These are phyloP conservation scores for Drosophila borealis DNA, from an alignment of 2,888 invertebrate genomes.

Conservation along the genomic window DNA sequence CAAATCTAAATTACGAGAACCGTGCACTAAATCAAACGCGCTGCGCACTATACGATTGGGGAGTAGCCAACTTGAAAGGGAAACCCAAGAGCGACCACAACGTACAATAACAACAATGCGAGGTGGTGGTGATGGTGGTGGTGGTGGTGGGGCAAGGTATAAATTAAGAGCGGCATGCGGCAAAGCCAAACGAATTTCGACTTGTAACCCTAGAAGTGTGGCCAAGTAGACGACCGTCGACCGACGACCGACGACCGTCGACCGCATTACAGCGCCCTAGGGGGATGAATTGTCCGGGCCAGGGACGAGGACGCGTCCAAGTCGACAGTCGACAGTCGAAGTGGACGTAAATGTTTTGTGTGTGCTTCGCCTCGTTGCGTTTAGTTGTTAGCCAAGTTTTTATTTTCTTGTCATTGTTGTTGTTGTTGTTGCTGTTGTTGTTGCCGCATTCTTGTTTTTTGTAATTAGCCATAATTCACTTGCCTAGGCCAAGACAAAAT, in stretches of 20 bases:
- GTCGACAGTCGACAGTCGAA: background rate
- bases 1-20: slow-evolving; percentile 75
- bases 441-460: slow-evolving; percentile 45
- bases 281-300: slow-evolving; percentile 66
- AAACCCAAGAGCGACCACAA: slow-evolving; percentile 69
- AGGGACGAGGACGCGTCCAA: slow-evolving; percentile 9
- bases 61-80: slow-evolving; percentile 57
- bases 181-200: slow-evolving; percentile 56
- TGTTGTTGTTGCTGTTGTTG: background rate
- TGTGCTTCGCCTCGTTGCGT: slow-evolving; percentile 44
- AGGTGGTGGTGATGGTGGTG: background rate
- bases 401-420: slow-evolving; percentile 8
- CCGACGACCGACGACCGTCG: slow-evolving; percentile 27
- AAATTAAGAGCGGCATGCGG: slow-evolving; percentile 67
- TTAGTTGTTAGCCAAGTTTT: slow-evolving; percentile 39
- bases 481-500: slow-evolving; percentile 74
- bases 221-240: slow-evolving; percentile 34
- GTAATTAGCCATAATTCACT: slow-evolving; percentile 81
- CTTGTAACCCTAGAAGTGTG: slow-evolving; percentile 66
- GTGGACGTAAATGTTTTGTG: slow-evolving; percentile 19
- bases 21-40: slow-evolving; percentile 72
- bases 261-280: slow-evolving; percentile 77
- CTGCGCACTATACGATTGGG: slow-evolving; percentile 24
- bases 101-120: slow-evolving; percentile 31
- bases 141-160: slow-evolving; percentile 55